A percentile compares a stretch with the other conserved stretches of the same genome.
Evolutionary conservation across 2,113 vertebrate species (phyloP).

Genomic region (Lagenorhynchus albirostris): DNA sequence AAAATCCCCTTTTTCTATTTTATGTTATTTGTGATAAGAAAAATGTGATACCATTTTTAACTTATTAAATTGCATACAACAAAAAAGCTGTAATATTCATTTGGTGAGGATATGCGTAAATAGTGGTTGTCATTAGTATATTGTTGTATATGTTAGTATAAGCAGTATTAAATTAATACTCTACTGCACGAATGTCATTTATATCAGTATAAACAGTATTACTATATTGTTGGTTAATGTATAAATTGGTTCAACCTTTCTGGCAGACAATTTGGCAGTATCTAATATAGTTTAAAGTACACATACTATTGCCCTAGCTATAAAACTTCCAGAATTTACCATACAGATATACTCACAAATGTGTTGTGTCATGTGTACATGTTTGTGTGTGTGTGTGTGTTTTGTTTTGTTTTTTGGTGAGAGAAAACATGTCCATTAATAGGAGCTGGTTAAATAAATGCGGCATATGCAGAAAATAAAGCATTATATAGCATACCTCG

Average conservation of each 20-base stretch:
- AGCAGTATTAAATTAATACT: not conserved
- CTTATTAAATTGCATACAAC: not conserved
- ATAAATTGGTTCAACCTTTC: not conserved
- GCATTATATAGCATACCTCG: not conserved
- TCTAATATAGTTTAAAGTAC: not conserved
- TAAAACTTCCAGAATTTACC: not conserved
- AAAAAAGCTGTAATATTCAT: not conserved
- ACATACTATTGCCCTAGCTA: not conserved
- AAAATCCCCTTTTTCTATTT: not conserved
- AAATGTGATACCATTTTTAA: not conserved
- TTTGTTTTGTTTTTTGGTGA: not conserved
- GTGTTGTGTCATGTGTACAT: not conserved
- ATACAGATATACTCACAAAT: not conserved
- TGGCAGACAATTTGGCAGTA: not conserved
- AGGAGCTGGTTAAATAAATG: not conserved
- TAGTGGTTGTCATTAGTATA: not conserved
- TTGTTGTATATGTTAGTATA: not conserved
- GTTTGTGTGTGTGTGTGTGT: not conserved
- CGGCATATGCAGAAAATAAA: not conserved
- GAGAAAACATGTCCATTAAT: not conserved
- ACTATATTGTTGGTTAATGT: not conserved
- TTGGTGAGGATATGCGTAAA: not conserved
- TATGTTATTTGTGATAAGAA: not conserved
- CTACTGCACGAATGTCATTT: not conserved
- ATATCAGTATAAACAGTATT: not conserved